Evolutionary conservation across 2,797 vertebrate species (phyloP), one percentile per base, ranked within the genome.

Genomic region (Orientallactaga sibirica): DNA sequence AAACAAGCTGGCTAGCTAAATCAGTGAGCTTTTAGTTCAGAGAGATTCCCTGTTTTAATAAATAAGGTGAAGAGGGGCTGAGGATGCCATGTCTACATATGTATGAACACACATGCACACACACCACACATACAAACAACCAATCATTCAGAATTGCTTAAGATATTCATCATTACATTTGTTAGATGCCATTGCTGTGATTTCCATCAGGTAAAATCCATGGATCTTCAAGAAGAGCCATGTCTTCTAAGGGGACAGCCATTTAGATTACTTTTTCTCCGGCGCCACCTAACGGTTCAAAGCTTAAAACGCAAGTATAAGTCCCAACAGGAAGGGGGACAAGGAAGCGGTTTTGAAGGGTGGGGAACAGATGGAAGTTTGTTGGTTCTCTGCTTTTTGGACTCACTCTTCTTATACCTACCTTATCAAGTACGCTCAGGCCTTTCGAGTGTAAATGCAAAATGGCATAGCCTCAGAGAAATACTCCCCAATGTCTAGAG

Each of bases 251-350:
- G 16, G 55, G 12, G 33, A 14, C 15, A 62, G 25, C 3, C 90
- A 0, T 5, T 19, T 1, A 3, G 19, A 55, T 48, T 3, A 2
- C 29, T 95, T 90, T 64, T 58, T 77, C 83, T 95, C 33, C 88
- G 67, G 70, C 37, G 52, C 84, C 95, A 94, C 41, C 96, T 96
- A 78, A 2, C 37, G 96, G 90, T 48, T 0, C 0, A 29, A 66
- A 5, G 3, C 16, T 27, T 68, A 22, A 88, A 93, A 10, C 66
- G 67, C 87, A 79, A 15, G 1, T 76, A 29, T 37, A 22, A 20
- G n/a, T 20, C 16, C 55, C 15, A 0, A 11, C 8, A 0, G 18
- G 41, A 20, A 5, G 3, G 3, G 37, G 3, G 22, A 2, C 4
- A 22, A 64, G 27, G 74, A 10, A 9, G 7, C 61, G 27, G 9